Base-by-base conservation (phyloP, 1,140 invertebrate species). In the Euwallacea fornicatus region DNA sequence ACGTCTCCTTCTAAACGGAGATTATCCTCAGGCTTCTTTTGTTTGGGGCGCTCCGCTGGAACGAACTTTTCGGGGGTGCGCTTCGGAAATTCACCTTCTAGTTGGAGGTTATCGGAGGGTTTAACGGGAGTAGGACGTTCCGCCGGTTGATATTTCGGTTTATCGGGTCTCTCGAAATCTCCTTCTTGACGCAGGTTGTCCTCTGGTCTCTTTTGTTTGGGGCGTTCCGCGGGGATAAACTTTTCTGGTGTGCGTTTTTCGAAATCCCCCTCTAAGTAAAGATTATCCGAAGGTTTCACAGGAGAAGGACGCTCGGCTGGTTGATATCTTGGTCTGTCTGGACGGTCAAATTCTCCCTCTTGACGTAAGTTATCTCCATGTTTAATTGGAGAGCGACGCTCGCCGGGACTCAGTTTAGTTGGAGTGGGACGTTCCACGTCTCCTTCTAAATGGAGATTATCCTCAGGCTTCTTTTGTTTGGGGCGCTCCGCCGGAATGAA, bases 141-240 rank as follows among this genome's bases (percentile, higher is more conserved):
- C 50, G 56, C 88, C 66, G 82, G 71, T 11, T 76, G 73, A 64
- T 77, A 60, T 74, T 78, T 75, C 15, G 75, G 56, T 7, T 63
- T 73, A 10, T 74, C 63, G n/a, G 81, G 79, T 50, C 81, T 76
- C 66, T 87, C 85, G 78, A 86, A 90, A 8, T 88, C 85, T 10
- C 89, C 89, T 78, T 89, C 84, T 44, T 83, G 82, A 75, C 81
- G 84, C 0, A 91, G 77, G 78, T 91, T 90, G 74, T 91, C 89
- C 68, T 76, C 78, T 71, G 75, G 85, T 83, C 63, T 74, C 11
- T 77, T 74, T n/a, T 76, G 72, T 65, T 78, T 71, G 4, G 74
- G 74, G 46, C 69, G 75, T 66, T 80, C 78, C 41, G 66, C 75
- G 6, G 54, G 50, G 33, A 75, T 79, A 6, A 50, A 73, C 53